phyloP scores from a whole-genome alignment of 1,140 invertebrate genomes.

The Cydia pomonella region DNA sequence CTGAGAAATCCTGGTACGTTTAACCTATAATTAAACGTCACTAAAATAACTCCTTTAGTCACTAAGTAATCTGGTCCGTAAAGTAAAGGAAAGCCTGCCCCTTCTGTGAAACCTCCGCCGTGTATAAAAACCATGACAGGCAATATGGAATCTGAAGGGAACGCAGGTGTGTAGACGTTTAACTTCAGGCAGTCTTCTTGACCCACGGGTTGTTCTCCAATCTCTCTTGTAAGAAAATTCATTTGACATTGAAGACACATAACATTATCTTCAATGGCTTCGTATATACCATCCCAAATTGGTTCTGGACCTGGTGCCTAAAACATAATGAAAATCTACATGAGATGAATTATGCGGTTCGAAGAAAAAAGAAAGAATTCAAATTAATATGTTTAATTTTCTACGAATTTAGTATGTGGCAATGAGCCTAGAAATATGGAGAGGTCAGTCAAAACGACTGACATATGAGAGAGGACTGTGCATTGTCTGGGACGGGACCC shows the following conservation, averaged over 20 bases:
- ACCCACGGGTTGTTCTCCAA: conserved; percentile 41
- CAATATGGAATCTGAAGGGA: conserved; percentile 43
- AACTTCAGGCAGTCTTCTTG: conserved; percentile 69
- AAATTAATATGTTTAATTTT: neutral
- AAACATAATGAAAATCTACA: conserved; percentile 51
- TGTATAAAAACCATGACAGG: conserved; percentile 83
- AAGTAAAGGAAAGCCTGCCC: conserved; percentile 61
- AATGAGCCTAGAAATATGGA: too few relatives aligned
- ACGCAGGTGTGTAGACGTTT: conserved; percentile 74
- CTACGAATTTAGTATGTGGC: too few relatives aligned
- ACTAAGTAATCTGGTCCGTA: conserved; percentile 82
- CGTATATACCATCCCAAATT: conserved; percentile 80
- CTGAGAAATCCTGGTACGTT: conserved; percentile 81
- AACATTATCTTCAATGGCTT: conserved; percentile 81
- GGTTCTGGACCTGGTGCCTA: conserved; percentile 81
- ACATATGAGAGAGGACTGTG: too few relatives aligned
- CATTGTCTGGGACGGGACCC: too few relatives aligned
- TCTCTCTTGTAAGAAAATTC: neutral
- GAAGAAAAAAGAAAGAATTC: neutral
- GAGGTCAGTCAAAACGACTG: too few relatives aligned
- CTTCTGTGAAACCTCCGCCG: conserved; percentile 82
- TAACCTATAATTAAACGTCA: conserved; percentile 89
- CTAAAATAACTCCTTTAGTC: conserved; percentile 84
- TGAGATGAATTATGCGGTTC: neutral
- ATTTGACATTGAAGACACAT: conserved; percentile 68